Evolutionary conservation across 2,113 vertebrate species (phyloP), one percentile per base, ranked within the genome.

Genomic region (Labrus mixtus): DNA sequence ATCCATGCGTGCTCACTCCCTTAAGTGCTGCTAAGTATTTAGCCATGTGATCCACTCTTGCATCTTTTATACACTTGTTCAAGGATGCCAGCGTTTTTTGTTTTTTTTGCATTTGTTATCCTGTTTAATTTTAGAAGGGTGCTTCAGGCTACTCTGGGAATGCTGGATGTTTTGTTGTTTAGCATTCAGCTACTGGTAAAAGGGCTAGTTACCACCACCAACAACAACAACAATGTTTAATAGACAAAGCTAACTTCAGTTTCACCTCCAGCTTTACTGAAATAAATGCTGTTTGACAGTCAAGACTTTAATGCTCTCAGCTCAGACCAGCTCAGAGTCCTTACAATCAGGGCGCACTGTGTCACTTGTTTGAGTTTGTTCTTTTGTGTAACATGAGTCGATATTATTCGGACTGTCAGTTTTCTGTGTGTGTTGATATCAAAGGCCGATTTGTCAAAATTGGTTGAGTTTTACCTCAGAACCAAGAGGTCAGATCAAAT

Each of bases 301-400:
- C 19, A 53, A 50, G 33, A n/a, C 12, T 48, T 6, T 43, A 45
- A 37, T 29, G 22, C 6, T 48, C 62, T 84, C 67, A n/a, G 70
- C 68, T 82, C 81, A 75, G 83, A 39, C 61, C 43, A n/a, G n/a
- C n/a, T n/a, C n/a, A n/a, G 48, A 0, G 66, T 73, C 36, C 16
- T 68, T 51, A 50, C 45, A 57, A 54, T 33, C 4, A 50, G 37
- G 25, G 22, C 13, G 15, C 29, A 6, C 9, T 15, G 7, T 59
- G 37, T 56, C 15, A 59, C 48, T 43, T 55, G 54, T 45, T 16
- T 68, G 61, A 53, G 53, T 62, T 16, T 73, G 23, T 75, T 63
- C 4, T 46, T 60, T 73, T 64, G 48, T 61, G 19, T 43, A 29
- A 73, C 36, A 22, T 54, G 16, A 55, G 17, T 13, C 1, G 17